Base-by-base conservation (phyloP, 2,797 vertebrate genomes). In the Craterocephalus amniculus region DNA sequence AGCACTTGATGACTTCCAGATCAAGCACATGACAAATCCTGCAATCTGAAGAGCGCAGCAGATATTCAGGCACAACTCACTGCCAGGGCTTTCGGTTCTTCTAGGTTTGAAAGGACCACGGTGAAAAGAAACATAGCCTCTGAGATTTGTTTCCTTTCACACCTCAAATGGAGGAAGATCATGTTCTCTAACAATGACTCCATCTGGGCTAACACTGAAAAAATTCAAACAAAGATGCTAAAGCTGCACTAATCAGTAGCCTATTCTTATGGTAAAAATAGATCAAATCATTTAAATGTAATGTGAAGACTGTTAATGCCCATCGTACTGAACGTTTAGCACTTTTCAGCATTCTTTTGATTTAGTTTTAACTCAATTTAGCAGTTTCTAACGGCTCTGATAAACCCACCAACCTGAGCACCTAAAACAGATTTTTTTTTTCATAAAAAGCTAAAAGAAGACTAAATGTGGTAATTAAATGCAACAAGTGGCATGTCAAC, bases 1-100 rank as follows among this genome's bases (percentile, higher is more conserved):
- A 45, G 65, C 10, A 29, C 66, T 35, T 88, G 86, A 92, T 92
- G 86, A 85, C 79, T 94, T 91, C 91, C 91, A 93, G 92, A 91
- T 90, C 85, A 83, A 72, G 69, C 80, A 69, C 78, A 76, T 80
- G 84, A 85, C 79, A 74, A 76, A 85, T 80, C 49, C 58, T 66
- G 69, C 67, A 71, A 77, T 78, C 74, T 58, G 76, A 79, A 60
- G 40, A 79, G 70, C 27, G 36, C 71, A 67, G 68, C 72, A 78
- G 62, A 83, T 59, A 76, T 20, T 59, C 54, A n/a, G 74, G 56
- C 60, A 66, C 6, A 48, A 56, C 67, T 77, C 63, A n/a, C 54
- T 24, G 57, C 71, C 78, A 63, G 60, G 57, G 52, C 32, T 74
- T 69, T 70, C 13, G 58, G 56, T 75, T 78, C 5, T 40, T 48